Percentiles rank a stretch among this genome's conserved stretches.
Evolutionary conservation across 2,797 vertebrate species (phyloP).

Genomic region (Sorex maritimensis): DNA sequence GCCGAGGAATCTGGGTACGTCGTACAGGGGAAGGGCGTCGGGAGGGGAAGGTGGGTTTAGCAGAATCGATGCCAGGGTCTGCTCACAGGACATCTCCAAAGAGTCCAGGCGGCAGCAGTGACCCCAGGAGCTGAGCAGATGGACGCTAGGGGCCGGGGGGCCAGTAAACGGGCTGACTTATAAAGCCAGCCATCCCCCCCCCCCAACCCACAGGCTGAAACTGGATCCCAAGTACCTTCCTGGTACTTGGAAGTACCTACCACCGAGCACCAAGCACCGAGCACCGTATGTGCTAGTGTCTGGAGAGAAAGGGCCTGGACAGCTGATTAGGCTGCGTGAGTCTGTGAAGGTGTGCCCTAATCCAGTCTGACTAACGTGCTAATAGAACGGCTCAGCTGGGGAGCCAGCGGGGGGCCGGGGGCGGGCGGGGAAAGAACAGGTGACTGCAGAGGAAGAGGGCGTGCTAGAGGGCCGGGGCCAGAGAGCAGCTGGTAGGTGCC

Average conservation of each 20-base stretch:
- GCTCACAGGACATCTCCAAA: not conserved
- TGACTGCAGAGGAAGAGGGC: not conserved
- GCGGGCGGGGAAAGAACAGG: too few relatives aligned
- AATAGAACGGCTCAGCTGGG: too few relatives aligned
- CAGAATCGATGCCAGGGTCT: not conserved
- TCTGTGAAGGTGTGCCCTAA: not conserved
- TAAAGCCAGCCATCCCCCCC: not conserved
- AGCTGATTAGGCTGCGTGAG: not conserved
- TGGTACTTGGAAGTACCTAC: too few relatives aligned
- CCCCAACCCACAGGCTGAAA: not conserved
- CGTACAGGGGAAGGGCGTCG: not conserved
- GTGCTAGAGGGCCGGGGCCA: not conserved
- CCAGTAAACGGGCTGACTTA: not conserved
- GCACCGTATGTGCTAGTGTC: not conserved
- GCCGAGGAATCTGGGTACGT: not conserved
- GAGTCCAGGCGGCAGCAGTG: not conserved
- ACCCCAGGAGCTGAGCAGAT: not conserved
- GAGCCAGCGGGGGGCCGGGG: too few relatives aligned
- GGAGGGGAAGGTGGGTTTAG: conserved; percentile 33
- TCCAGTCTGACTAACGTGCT: not conserved
- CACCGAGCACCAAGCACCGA: too few relatives aligned
- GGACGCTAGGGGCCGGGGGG: not conserved
- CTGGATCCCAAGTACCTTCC: not conserved
- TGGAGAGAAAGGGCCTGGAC: not conserved
- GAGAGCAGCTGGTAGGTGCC: not conserved